Percentiles rank a stretch among this genome's conserved stretches.
These are phyloP conservation scores for Halichoeres trimaculatus DNA, from an alignment of 2,113 vertebrate genomes.

Conservation along the genomic window DNA sequence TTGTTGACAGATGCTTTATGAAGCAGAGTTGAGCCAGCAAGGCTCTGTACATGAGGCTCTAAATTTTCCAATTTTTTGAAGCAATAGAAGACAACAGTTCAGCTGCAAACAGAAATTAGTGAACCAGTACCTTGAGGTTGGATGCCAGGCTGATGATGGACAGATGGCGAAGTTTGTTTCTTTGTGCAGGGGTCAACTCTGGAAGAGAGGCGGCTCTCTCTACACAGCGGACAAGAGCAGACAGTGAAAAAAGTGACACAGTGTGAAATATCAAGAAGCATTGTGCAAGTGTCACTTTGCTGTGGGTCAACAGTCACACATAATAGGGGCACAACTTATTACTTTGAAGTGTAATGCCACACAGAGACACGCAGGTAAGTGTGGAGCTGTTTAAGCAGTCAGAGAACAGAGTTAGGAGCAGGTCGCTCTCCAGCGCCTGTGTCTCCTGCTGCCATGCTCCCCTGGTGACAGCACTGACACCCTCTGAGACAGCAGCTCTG, in stretches of 20 bases:
- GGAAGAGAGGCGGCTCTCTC: conserved; percentile 89
- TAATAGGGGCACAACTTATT: conserved; percentile 15
- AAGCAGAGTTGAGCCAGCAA: neutral
- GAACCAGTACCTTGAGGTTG: conserved; percentile 91
- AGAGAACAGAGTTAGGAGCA: conserved; percentile 29
- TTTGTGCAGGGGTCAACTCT: conserved; percentile 93
- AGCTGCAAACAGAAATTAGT: conserved; percentile 15
- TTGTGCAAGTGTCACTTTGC: conserved; percentile 16
- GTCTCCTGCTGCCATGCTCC: conserved; percentile 53
- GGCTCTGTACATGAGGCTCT: no score
- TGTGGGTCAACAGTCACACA: conserved; percentile 26
- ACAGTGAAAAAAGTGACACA: conserved; percentile 5
- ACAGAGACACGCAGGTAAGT: conserved; percentile 34
- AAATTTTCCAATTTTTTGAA: no score
- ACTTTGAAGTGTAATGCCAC: conserved; percentile 40
- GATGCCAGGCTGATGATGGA: conserved; percentile 96
- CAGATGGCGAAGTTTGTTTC: conserved; percentile 95
- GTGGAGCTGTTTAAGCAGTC: conserved; percentile 58
- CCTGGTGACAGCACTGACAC: conserved; percentile 58
- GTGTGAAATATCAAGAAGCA: conserved; percentile 18
- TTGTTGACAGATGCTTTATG: conserved; percentile 27
- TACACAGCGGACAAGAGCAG: conserved; percentile 41
- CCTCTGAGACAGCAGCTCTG: conserved; percentile 57
- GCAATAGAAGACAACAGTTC: neutral
- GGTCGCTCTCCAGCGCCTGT: conserved; percentile 43